Evolutionary conservation across 2,888 invertebrate species (phyloP).

Genomic region (Dicyrtomina minuta): DNA sequence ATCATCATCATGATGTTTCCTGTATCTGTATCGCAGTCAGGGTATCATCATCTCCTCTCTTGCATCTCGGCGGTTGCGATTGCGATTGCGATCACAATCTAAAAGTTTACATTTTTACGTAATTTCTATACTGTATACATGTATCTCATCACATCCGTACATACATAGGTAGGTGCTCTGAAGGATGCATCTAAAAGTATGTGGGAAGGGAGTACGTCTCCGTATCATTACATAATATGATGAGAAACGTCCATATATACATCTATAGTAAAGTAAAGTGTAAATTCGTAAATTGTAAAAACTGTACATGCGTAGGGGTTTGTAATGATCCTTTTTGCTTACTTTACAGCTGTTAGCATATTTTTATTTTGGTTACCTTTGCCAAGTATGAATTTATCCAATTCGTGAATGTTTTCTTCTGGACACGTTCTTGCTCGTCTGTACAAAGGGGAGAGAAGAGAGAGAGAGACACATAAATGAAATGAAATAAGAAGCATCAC

Average conservation of each 20-base stretch:
- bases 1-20: too few relatives aligned
- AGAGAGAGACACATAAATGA: neutral
- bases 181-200: neutral
- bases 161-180: neutral
- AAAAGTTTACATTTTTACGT: neutral
- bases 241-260: too few relatives aligned
- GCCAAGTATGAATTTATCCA: slow-evolving; percentile 98
- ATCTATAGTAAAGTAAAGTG: neutral
- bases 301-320: neutral
- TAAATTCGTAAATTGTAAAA: neutral
- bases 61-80: too few relatives aligned
- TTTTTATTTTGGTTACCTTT: slow-evolving; percentile 68
- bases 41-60: too few relatives aligned
- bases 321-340: neutral
- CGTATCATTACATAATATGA: too few relatives aligned
- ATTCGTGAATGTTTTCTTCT: slow-evolving; percentile 98
- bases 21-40: too few relatives aligned
- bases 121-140: neutral
- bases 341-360: slow-evolving; percentile 16
- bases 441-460: slow-evolving; percentile 61
- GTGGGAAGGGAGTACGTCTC: neutral
- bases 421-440: slow-evolving; percentile 99
- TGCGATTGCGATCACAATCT: too few relatives aligned
- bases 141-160: slow-evolving; percentile 4
- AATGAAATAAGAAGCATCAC: neutral